These are phyloP conservation scores for Lycocerus yunnanus DNA, from an alignment of 2,888 invertebrate species.

Conservation along the genomic window DNA sequence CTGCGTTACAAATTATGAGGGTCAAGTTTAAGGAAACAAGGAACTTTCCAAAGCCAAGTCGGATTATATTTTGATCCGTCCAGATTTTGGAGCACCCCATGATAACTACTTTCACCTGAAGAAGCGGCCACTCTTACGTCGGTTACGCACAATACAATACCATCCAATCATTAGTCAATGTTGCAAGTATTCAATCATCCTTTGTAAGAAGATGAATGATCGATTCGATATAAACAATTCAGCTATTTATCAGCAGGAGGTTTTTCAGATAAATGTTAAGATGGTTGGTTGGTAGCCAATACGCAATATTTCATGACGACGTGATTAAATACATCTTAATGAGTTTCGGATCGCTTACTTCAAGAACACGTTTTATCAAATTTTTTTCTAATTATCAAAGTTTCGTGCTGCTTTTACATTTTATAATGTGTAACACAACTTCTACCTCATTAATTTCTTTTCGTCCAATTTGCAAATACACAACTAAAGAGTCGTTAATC, in stretches of 20 bases:
- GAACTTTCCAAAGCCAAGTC: background rate
- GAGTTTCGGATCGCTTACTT: conserved; percentile 13
- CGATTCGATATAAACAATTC: conserved; percentile 14
- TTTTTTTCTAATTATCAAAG: conserved; percentile 11
- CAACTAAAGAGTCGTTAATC: background rate
- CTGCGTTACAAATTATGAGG: background rate
- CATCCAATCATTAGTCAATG: conserved; percentile 19
- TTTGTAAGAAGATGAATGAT: conserved; percentile 21
- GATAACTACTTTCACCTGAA: conserved; percentile 12
- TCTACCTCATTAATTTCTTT: background rate
- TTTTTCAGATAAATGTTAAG: conserved; percentile 6
- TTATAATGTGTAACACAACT: background rate
- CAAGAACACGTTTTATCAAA: background rate
- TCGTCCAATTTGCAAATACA: background rate
- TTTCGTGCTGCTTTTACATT: conserved; percentile 3
- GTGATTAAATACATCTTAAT: conserved; percentile 9
- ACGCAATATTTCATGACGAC: background rate
- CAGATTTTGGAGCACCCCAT: background rate
- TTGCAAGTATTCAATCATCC: conserved; percentile 23
- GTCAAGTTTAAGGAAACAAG: background rate
- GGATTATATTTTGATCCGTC: background rate
- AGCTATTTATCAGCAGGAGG: conserved; percentile 5
- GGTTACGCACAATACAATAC: conserved; percentile 10
- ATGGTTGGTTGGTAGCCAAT: background rate
- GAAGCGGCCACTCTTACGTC: background rate